A percentile compares a stretch with the other conserved stretches of the same genome.
phyloP scores from a whole-genome alignment of 2,797 vertebrate genomes.

The Prionace glauca region DNA sequence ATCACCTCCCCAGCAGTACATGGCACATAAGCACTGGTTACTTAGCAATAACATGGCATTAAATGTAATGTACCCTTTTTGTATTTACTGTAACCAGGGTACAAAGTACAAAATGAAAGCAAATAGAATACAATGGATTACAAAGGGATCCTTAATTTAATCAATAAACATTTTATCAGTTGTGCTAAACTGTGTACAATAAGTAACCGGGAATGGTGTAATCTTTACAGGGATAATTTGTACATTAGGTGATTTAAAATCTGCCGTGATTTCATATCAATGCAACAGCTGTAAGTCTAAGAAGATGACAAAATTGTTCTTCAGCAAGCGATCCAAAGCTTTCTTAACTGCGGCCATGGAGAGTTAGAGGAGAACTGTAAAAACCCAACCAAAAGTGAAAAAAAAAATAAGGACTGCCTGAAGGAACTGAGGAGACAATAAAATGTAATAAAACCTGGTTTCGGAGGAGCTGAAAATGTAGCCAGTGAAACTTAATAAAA shows the following conservation, averaged over 20 bases:
- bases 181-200: neutral
- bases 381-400: neutral
- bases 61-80: neutral
- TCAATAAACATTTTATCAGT: neutral
- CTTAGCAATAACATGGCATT: neutral
- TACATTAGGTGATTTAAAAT: neutral
- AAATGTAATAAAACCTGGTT: slow-evolving; percentile 31
- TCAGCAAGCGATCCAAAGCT: neutral
- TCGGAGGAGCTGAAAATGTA: neutral
- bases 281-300: neutral
- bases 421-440: neutral
- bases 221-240: neutral
- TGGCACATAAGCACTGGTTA: too few relatives aligned
- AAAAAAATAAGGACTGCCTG: neutral
- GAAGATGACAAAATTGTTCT: too few relatives aligned
- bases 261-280: neutral
- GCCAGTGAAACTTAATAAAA: slow-evolving; percentile 32
- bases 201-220: neutral
- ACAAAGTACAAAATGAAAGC: neutral
- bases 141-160: neutral
- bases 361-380: neutral
- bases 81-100: neutral
- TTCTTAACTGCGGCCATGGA: neutral
- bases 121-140: neutral
- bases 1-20: too few relatives aligned